Conservation (phyloP, 1,140 invertebrate genomes). For the Ericerus pela region DNA sequence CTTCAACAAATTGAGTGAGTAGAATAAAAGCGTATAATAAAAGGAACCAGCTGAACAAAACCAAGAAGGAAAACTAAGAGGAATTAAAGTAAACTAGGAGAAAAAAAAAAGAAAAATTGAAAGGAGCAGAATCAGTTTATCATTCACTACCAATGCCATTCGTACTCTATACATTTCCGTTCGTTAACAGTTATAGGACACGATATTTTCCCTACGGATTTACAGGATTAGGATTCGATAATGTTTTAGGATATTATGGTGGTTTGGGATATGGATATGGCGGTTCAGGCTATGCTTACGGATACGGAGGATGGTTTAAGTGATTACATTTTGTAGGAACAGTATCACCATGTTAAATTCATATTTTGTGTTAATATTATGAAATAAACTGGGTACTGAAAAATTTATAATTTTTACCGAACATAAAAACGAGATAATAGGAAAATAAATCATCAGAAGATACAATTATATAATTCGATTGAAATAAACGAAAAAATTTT, state of each 20-base stretch:
- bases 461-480: no score
- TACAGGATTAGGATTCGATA: neutral
- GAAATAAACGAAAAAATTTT: no score
- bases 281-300: neutral
- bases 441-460: no score
- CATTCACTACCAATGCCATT: neutral
- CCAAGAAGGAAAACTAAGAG: neutral
- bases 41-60: neutral
- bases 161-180: neutral
- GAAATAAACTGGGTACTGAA: no score
- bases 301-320: no score
- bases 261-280: neutral
- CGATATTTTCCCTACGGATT: neutral
- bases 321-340: no score
- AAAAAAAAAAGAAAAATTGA: slow-evolving; percentile 7
- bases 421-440: no score
- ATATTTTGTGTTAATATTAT: no score
- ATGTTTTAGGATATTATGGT: neutral
- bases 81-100: neutral
- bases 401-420: no score
- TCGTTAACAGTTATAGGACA: neutral
- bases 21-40: neutral
- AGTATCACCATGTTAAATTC: no score
- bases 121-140: neutral
- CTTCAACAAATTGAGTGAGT: no score